A percentile compares a stretch with the other conserved stretches of the same genome.
These are phyloP conservation scores for Enteromius radiatus DNA, from an alignment of 2,797 vertebrate genomes.

Conservation along the genomic window DNA sequence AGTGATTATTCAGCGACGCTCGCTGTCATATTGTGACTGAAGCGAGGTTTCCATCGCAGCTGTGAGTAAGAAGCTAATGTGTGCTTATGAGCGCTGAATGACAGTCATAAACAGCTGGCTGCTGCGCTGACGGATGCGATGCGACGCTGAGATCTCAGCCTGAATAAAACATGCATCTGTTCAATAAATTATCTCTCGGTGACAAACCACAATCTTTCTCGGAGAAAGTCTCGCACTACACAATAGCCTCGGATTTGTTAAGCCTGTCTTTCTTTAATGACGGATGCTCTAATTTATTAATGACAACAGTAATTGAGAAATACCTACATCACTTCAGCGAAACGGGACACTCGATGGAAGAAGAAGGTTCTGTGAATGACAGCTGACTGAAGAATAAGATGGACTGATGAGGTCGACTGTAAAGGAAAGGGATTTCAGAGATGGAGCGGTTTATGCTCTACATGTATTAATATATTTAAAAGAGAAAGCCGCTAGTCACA, in stretches of 20 bases:
- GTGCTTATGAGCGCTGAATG: slow-evolving; percentile 73
- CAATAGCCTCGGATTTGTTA: background rate
- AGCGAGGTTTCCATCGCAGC: slow-evolving; percentile 68
- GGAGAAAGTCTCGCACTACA: background rate
- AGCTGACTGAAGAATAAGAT: background rate
- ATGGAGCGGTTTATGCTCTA: background rate
- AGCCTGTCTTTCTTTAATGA: background rate
- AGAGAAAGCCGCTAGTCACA: background rate
- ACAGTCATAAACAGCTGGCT: slow-evolving; percentile 78
- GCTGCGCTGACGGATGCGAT: slow-evolving; percentile 50
- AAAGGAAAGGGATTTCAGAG: background rate
- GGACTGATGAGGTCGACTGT: background rate
- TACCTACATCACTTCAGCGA: background rate
- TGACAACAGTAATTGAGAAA: background rate
- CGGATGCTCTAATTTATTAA: background rate
- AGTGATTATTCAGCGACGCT: slow-evolving; percentile 12
- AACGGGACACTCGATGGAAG: background rate
- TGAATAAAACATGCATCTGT: slow-evolving; percentile 81
- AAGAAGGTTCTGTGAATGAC: background rate
- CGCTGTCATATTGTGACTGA: slow-evolving; percentile 32
- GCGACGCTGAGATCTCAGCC: slow-evolving; percentile 61
- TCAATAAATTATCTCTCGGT: slow-evolving; percentile 76
- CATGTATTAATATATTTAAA: background rate
- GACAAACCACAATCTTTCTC: slow-evolving; percentile 47
- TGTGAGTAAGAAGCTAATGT: slow-evolving; percentile 72